These are phyloP conservation scores for Pachyrhynchus sulphureomaculatus DNA, from an alignment of 1,140 invertebrate genomes.

Conservation along the genomic window DNA sequence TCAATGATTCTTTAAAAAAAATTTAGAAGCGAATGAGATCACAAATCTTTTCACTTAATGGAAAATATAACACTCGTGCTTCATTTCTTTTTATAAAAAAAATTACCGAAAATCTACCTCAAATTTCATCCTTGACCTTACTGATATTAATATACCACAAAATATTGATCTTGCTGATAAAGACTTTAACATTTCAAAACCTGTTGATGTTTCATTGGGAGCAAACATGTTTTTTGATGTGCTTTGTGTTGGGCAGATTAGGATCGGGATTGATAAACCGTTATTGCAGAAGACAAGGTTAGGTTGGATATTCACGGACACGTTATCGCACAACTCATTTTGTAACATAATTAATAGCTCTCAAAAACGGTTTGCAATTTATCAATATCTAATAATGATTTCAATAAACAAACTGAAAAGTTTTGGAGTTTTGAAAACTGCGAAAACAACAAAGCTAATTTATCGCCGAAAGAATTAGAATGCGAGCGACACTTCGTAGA, in stretches of 20 bases:
- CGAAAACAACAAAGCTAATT: neutral
- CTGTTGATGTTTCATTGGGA: constrained; percentile 26
- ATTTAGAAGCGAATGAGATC: neutral
- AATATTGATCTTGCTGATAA: constrained; percentile 21
- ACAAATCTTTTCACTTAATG: neutral
- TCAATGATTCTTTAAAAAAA: neutral
- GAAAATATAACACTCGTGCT: constrained; percentile 2
- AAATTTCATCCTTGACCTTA: constrained; percentile 10
- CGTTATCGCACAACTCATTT: neutral
- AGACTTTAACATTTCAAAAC: constrained; percentile 7
- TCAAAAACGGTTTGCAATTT: neutral
- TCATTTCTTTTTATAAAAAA: constrained; percentile 1
- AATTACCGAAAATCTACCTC: constrained; percentile 20
- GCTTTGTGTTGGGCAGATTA: constrained; percentile 30
- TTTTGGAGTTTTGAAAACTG: constrained; percentile 27
- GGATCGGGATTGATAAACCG: neutral
- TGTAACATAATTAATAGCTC: neutral
- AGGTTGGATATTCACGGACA: neutral
- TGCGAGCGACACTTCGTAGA: constrained; percentile 27
- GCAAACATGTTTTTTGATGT: constrained; percentile 29
- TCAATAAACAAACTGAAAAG: constrained; percentile 1
- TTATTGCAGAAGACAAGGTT: neutral
- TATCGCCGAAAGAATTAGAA: constrained; percentile 7
- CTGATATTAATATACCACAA: constrained; percentile 12
- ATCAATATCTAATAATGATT: neutral